Evolutionary conservation across 2,113 vertebrate genomes (phyloP), one percentile per base, ranked within the genome.

Genomic region (Percopsis transmontana): DNA sequence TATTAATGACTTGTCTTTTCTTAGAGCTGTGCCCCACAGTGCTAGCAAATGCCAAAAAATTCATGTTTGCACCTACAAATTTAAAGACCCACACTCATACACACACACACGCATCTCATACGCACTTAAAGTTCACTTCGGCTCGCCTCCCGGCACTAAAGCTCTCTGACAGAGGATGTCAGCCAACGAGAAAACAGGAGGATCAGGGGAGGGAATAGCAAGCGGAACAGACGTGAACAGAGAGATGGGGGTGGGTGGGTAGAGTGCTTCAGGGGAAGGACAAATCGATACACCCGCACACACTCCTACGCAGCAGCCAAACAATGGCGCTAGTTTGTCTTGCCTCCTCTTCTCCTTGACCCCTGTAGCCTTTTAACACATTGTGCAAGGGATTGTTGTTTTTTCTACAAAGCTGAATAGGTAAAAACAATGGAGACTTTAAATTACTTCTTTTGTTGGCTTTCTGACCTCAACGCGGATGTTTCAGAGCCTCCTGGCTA

Each of bases 271-370:
- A 38, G 85, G 87, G 81, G 70, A 52, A 56, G 80, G 70, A 84
- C 62, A 18, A 62, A 88, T 90, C 88, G 16, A 90, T 90, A 74
- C 53, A 5, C 65, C 15, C 27, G 51, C 66, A 48, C 19, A 64
- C 59, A 63, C 86, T 80, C 89, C 89, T 67, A 89, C 89, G 53
- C 88, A 82, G 19, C 68, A 16, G 74, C 73, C 53, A 75, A 76
- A 79, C 72, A 66, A 77, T 21, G 57, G 80, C 59, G 71, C 67
- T 50, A 55, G 40, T 77, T 78, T 68, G 74, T 72, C 72, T 82
- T 66, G 11, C 70, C 45, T 57, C 33, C 51, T 73, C 76, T 56
- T 42, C 68, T 66, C 42, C 1, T 18, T 83, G 82, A 87, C 81
- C 87, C 79, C 64, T 57, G 58, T 68, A 56, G 62, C 75, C 72